Conservation (phyloP, 2,113 vertebrate species). For the Antennarius striatus region DNA sequence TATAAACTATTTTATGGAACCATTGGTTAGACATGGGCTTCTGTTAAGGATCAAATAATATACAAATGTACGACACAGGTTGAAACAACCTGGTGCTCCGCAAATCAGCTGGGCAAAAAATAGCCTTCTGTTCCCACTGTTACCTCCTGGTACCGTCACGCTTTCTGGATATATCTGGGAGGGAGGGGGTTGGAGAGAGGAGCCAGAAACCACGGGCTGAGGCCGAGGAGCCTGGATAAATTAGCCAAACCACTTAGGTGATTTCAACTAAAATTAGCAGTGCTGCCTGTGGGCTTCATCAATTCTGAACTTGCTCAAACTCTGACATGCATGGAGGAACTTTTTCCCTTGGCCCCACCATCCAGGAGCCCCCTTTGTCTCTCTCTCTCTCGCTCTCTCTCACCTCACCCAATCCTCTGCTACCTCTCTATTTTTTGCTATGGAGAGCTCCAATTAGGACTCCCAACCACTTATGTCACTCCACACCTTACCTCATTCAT, state of each 20-base stretch:
- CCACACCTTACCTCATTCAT: constrained; percentile 8
- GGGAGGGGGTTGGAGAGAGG: constrained; percentile 58
- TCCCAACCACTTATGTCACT: constrained; percentile 19
- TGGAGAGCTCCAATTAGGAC: constrained; percentile 53
- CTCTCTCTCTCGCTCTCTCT: constrained; percentile 28
- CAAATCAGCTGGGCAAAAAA: constrained; percentile 81
- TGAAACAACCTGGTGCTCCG: constrained; percentile 69
- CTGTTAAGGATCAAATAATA: constrained; percentile 62
- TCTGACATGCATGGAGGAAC: constrained; percentile 77
- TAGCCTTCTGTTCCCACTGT: constrained; percentile 80
- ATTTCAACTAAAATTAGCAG: constrained; percentile 83
- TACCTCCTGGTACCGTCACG: constrained; percentile 78
- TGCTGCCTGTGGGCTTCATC: constrained; percentile 77
- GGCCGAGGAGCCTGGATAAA: constrained; percentile 80
- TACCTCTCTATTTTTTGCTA: constrained; percentile 39
- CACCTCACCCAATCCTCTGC: constrained; percentile 41
- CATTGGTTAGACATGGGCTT: constrained; percentile 42
- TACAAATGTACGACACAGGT: constrained; percentile 67
- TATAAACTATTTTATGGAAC: constrained; percentile 36
- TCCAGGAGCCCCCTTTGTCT: constrained; percentile 56
- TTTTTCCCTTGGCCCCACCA: constrained; percentile 65
- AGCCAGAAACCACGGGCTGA: constrained; percentile 69
- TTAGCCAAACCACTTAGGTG: constrained; percentile 81
- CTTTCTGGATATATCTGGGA: constrained; percentile 74
- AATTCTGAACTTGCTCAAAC: constrained; percentile 79